Conservation (phyloP, 2,797 vertebrate species). For the Dicrostonyx torquatus region DNA sequence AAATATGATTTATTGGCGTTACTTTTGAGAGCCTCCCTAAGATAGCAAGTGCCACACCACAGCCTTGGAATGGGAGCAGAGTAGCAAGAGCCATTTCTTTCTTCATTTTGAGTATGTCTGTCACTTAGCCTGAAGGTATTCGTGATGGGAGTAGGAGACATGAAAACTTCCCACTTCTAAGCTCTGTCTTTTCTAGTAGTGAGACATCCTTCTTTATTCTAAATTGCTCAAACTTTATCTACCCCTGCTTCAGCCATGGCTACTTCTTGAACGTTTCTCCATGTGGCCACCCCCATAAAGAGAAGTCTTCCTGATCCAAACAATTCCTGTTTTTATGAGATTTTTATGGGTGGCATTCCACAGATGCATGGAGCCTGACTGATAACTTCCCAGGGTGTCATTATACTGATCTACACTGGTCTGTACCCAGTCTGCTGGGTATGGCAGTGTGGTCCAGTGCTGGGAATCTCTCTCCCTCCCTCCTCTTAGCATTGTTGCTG, state of each 20-base stretch:
- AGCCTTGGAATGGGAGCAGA: neutral
- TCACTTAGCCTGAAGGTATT: neutral
- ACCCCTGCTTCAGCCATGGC: neutral
- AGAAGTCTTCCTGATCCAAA: neutral
- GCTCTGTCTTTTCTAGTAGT: neutral
- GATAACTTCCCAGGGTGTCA: neutral
- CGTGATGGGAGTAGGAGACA: neutral
- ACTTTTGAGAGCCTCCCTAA: neutral
- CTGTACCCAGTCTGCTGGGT: neutral
- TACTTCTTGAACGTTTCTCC: slow-evolving; percentile 23
- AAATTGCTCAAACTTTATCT: neutral
- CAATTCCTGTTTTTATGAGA: neutral
- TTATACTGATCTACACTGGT: slow-evolving; percentile 2
- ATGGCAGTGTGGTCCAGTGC: neutral
- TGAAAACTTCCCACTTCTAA: neutral
- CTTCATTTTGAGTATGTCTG: neutral
- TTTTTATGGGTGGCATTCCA: neutral
- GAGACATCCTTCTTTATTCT: neutral
- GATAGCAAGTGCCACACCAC: neutral
- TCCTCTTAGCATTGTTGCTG: neutral
- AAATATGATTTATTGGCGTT: slow-evolving; percentile 34
- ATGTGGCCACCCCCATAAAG: neutral
- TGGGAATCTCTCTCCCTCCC: neutral
- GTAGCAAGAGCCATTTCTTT: neutral
- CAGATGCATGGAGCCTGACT: neutral